Evolutionary conservation across 2,797 vertebrate genomes (phyloP).

Genomic region (Neosilurus hyrtlii): DNA sequence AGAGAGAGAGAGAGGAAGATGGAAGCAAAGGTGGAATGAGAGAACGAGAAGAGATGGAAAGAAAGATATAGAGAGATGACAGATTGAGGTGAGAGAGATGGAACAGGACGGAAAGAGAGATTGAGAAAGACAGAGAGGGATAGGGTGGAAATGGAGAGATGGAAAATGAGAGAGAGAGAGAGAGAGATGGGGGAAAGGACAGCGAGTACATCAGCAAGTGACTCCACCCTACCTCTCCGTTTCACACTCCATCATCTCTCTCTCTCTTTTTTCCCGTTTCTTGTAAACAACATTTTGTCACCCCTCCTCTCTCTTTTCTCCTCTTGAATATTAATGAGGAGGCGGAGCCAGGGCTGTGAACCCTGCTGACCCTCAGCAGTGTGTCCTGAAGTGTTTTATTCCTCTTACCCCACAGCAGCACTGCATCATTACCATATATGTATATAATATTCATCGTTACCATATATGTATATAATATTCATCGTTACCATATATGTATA

Average conservation of each 20-base stretch:
- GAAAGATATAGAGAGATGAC: no score
- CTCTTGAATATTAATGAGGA: slow-evolving; percentile 47
- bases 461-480: no score
- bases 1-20: no score
- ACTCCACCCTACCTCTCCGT: slow-evolving; percentile 26
- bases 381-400: background rate
- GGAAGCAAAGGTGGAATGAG: no score
- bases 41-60: no score
- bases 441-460: background rate
- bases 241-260: slow-evolving; percentile 20
- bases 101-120: no score
- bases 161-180: background rate
- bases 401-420: background rate
- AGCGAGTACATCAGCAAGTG: background rate
- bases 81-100: no score
- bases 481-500: background rate
- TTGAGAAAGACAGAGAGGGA: no score
- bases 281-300: background rate
- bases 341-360: slow-evolving; percentile 21
- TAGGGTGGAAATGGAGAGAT: no score
- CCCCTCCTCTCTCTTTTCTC: slow-evolving; percentile 19
- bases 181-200: background rate
- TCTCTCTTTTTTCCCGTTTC: background rate
- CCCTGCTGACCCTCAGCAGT: background rate
- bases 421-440: background rate